Conservation (phyloP, 2,113 vertebrate genomes). For the Donacobius atricapilla region DNA sequence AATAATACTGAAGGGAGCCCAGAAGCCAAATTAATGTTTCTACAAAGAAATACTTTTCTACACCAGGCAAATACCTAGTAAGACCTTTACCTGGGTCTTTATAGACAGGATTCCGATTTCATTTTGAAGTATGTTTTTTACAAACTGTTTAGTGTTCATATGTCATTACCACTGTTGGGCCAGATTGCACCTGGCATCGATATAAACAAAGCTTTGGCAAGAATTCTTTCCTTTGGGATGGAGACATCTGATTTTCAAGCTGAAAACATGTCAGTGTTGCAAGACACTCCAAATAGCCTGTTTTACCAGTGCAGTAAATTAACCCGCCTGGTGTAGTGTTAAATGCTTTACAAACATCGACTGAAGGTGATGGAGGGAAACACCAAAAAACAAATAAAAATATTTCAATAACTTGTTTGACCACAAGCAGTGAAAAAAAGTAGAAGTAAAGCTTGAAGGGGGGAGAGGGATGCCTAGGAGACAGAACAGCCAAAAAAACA, state of each 20-base stretch:
- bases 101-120: slow-evolving; percentile 42
- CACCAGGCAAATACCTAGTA: slow-evolving; percentile 5
- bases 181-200: slow-evolving; percentile 73
- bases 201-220: slow-evolving; percentile 72
- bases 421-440: slow-evolving; percentile 22
- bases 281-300: slow-evolving; percentile 70
- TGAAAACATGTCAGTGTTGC: slow-evolving; percentile 71
- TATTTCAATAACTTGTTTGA: slow-evolving; percentile 46
- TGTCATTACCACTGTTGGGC: slow-evolving; percentile 72
- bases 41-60: slow-evolving; percentile 36
- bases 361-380: slow-evolving; percentile 60
- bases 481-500: not conserved
- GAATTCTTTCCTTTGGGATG: slow-evolving; percentile 66
- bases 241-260: slow-evolving; percentile 73
- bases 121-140: slow-evolving; percentile 48
- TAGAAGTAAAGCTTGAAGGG: not conserved
- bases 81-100: slow-evolving; percentile 54
- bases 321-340: slow-evolving; percentile 75
- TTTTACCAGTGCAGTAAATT: slow-evolving; percentile 67
- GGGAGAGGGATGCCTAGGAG: not conserved
- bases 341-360: slow-evolving; percentile 73
- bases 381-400: slow-evolving; percentile 72
- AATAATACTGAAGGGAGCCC: slow-evolving; percentile 54
- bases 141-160: slow-evolving; percentile 64
- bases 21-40: slow-evolving; percentile 54